These are phyloP conservation scores for Rostratula benghalensis DNA, from an alignment of 2,113 vertebrate species.

Conservation along the genomic window DNA sequence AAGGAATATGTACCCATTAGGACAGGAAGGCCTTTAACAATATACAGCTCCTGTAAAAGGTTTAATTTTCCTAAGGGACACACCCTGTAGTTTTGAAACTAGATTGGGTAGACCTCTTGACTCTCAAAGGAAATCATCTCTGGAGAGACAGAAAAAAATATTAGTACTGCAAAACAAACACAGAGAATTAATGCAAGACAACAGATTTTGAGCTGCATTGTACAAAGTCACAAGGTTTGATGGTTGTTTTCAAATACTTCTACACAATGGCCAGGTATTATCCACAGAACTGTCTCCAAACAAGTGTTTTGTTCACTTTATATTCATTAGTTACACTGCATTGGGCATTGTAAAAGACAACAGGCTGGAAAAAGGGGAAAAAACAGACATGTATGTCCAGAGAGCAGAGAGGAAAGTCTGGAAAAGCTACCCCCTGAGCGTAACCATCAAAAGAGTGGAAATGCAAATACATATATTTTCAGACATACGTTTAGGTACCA, in stretches of 20 bases:
- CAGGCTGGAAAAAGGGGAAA: not conserved
- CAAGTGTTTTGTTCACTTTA: not conserved
- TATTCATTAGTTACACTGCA: conserved; percentile 42
- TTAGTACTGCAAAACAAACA: not conserved
- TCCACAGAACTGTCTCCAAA: not conserved
- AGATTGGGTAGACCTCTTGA: not conserved
- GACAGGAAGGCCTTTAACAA: not conserved
- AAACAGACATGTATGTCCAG: not conserved
- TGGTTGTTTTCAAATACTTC: not conserved
- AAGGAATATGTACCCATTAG: not conserved
- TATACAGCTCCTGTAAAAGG: not conserved
- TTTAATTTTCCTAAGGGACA: not conserved
- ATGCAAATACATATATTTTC: conserved; percentile 3
- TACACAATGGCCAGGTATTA: not conserved
- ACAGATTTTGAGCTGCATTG: not conserved
- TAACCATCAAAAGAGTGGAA: conserved; percentile 4
- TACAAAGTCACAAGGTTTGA: not conserved
- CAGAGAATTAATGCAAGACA: not conserved
- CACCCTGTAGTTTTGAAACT: not conserved
- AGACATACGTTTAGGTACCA: conserved; percentile 80
- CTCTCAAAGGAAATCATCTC: not conserved
- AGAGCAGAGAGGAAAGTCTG: conserved; percentile 61
- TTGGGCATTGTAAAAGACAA: conserved; percentile 35
- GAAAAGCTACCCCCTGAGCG: conserved; percentile 41
- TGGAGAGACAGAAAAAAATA: not conserved